These are phyloP conservation scores for Melanotus villosus DNA, from an alignment of 2,888 invertebrate species.

Conservation along the genomic window DNA sequence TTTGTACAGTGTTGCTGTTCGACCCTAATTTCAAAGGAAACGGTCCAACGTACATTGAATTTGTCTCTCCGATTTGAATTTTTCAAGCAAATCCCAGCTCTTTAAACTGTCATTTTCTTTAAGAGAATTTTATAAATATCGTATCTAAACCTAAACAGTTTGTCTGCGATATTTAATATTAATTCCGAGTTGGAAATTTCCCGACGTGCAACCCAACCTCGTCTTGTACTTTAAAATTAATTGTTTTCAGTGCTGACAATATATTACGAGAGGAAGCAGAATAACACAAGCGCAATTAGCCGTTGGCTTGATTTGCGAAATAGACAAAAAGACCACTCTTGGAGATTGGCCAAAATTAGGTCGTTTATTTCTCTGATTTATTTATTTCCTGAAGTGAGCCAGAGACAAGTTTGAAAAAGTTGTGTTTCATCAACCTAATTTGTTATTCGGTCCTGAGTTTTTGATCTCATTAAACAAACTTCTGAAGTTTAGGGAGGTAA, in stretches of 20 bases:
- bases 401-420: slow-evolving; percentile 24
- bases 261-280: slow-evolving; percentile 37
- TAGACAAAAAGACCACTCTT: slow-evolving; percentile 38
- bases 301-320: slow-evolving; percentile 36
- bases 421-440: slow-evolving; percentile 9
- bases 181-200: slow-evolving; percentile 19
- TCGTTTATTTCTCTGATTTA: slow-evolving; percentile 36
- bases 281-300: slow-evolving; percentile 40
- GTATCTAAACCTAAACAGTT: neutral
- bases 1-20: too few relatives aligned
- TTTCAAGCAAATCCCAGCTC: too few relatives aligned
- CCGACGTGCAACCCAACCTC: slow-evolving; percentile 13
- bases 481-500: slow-evolving; percentile 7
- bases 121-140: too few relatives aligned
- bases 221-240: slow-evolving; percentile 35
- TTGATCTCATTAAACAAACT: slow-evolving; percentile 23
- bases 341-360: slow-evolving; percentile 38
- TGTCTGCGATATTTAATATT: slow-evolving; percentile 16
- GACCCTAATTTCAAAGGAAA: too few relatives aligned
- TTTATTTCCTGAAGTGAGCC: slow-evolving; percentile 30
- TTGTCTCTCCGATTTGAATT: too few relatives aligned
- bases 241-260: slow-evolving; percentile 36
- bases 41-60: too few relatives aligned
- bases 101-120: too few relatives aligned
- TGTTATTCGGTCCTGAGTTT: slow-evolving; percentile 14